Evolutionary conservation across 2,888 invertebrate genomes (phyloP).

Genomic region (Zootermopsis nevadensis): DNA sequence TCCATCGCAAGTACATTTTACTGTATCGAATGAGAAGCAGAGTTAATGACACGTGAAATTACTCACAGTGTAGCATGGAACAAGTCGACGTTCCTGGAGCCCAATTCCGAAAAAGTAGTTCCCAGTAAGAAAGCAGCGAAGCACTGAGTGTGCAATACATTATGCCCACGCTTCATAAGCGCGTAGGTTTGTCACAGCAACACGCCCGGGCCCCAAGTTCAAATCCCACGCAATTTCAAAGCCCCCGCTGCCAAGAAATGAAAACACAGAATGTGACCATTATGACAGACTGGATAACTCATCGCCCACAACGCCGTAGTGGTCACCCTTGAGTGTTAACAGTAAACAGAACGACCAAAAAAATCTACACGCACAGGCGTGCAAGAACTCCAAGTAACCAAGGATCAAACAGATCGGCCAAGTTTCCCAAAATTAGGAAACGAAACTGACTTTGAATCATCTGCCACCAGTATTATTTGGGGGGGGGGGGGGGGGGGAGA

Average conservation of each 20-base stretch:
- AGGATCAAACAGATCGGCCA: too few relatives aligned
- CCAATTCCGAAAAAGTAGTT: background rate
- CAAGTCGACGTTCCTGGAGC: background rate
- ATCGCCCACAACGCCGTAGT: background rate
- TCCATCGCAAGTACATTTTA: too few relatives aligned
- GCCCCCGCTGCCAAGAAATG: too few relatives aligned
- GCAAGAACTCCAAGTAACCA: too few relatives aligned
- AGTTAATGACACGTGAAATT: background rate
- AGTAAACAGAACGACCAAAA: background rate
- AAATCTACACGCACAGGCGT: too few relatives aligned
- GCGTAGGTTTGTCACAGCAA: background rate
- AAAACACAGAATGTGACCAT: too few relatives aligned
- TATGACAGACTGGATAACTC: too few relatives aligned
- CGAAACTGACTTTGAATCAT: too few relatives aligned
- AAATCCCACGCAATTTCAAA: background rate
- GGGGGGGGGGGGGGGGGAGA: too few relatives aligned
- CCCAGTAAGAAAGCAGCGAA: background rate
- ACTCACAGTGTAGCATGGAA: background rate
- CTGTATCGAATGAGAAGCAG: too few relatives aligned
- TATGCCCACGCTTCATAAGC: background rate
- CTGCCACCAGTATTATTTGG: too few relatives aligned
- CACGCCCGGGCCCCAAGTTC: slow-evolving; percentile 4
- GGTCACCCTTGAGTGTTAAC: background rate
- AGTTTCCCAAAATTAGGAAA: too few relatives aligned
- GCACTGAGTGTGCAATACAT: background rate